Conservation (phyloP, 1,140 invertebrate species). For the Idris sp. region DNA sequence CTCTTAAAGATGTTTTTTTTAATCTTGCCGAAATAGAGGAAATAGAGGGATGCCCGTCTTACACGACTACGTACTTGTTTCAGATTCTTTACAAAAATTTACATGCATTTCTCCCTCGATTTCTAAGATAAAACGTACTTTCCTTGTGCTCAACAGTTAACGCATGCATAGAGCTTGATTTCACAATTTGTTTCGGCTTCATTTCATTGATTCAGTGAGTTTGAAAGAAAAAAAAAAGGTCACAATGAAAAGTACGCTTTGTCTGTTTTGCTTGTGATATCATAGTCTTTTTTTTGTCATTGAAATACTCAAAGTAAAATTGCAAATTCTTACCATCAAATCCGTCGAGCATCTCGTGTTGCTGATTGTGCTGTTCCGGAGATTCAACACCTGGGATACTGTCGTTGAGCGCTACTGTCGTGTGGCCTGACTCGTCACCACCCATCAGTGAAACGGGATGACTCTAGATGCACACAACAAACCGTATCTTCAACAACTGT, state of each 20-base stretch:
- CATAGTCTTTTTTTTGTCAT: slow-evolving; percentile 57
- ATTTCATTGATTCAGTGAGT: too few relatives aligned
- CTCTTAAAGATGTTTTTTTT: slow-evolving; percentile 70
- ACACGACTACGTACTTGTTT: slow-evolving; percentile 72
- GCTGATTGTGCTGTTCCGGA: slow-evolving; percentile 76
- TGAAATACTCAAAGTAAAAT: slow-evolving; percentile 58
- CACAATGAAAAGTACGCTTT: slow-evolving; percentile 59
- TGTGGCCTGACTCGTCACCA: slow-evolving; percentile 72
- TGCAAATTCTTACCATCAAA: slow-evolving; percentile 77
- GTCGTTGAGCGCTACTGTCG: slow-evolving; percentile 72
- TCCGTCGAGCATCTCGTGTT: slow-evolving; percentile 76
- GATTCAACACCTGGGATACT: slow-evolving; percentile 72
- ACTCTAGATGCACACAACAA: slow-evolving; percentile 71
- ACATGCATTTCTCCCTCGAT: slow-evolving; percentile 78
- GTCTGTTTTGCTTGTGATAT: slow-evolving; percentile 45
- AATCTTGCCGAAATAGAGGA: slow-evolving; percentile 76
- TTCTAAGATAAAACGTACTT: slow-evolving; percentile 72
- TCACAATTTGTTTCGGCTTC: too few relatives aligned
- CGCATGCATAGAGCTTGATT: not conserved
- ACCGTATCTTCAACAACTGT: too few relatives aligned
- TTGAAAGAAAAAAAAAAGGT: too few relatives aligned
- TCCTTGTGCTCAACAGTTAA: slow-evolving; percentile 28
- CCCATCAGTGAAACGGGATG: slow-evolving; percentile 74
- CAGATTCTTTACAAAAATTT: slow-evolving; percentile 74
- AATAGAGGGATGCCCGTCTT: slow-evolving; percentile 78